phyloP scores from a whole-genome alignment of 2,888 invertebrate species.

The Sisyra nigra region DNA sequence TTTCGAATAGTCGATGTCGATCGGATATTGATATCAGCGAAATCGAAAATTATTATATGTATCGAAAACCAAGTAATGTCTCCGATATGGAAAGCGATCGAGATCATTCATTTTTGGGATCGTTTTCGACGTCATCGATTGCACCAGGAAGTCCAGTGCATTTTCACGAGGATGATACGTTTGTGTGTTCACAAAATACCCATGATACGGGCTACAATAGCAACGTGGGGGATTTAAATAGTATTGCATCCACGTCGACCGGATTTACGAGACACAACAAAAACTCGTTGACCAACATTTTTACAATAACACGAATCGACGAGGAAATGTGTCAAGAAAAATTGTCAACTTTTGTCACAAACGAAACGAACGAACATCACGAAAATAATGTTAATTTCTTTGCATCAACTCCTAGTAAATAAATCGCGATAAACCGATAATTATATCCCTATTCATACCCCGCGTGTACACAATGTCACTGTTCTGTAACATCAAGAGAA shows the following conservation, averaged over 20 bases:
- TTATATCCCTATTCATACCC: no score
- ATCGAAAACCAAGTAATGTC: constrained; percentile 2
- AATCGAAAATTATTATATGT: neutral
- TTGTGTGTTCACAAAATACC: constrained; percentile 2
- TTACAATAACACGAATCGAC: no score
- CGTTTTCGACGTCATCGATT: no score
- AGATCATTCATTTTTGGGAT: neutral
- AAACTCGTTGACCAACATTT: neutral
- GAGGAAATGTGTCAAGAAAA: no score
- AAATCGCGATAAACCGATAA: no score
- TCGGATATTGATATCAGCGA: neutral
- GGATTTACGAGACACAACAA: neutral
- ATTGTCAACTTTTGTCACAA: no score
- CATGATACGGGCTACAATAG: constrained; percentile 8
- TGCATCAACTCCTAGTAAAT: no score
- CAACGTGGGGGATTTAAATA: neutral
- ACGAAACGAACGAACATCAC: no score
- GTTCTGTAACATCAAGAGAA: no score
- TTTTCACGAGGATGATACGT: neutral
- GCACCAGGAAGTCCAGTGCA: neutral
- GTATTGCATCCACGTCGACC: neutral
- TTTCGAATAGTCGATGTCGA: neutral
- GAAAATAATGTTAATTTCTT: no score
- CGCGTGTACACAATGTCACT: no score
- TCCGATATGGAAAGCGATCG: constrained; percentile 5